These are phyloP conservation scores for Poecilobothrus nobilitatus DNA, from an alignment of 2,888 invertebrate genomes.

Conservation along the genomic window DNA sequence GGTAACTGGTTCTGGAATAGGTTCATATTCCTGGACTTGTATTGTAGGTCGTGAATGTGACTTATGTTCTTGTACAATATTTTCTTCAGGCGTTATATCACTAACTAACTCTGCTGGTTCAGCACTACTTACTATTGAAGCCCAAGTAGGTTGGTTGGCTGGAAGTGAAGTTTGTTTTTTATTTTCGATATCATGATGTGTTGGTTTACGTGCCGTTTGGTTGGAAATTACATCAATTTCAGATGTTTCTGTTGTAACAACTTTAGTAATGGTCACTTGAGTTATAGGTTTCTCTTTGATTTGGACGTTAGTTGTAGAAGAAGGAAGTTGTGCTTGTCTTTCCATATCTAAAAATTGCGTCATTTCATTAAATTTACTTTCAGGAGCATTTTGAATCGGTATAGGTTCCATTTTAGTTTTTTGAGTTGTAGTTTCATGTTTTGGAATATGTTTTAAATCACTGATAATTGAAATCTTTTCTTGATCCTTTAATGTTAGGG, in stretches of 20 bases:
- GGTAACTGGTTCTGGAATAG: background rate
- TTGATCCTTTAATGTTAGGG: background rate
- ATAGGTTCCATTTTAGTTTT: too few species aligned
- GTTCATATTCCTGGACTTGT: background rate
- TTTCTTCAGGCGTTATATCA: background rate
- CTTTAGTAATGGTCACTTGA: background rate
- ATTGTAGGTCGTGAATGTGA: background rate
- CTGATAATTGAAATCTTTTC: background rate
- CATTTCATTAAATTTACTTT: too few species aligned
- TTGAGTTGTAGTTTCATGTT: too few species aligned
- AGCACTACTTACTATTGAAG: background rate
- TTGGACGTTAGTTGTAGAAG: too few species aligned
- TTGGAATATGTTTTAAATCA: background rate
- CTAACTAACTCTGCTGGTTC: background rate
- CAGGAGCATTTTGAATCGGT: too few species aligned
- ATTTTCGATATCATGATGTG: background rate
- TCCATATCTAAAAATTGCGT: too few species aligned
- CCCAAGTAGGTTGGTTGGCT: background rate
- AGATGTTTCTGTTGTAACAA: background rate
- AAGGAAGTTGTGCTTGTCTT: too few species aligned
- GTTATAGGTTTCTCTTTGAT: background rate
- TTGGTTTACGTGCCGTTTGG: background rate
- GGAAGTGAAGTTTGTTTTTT: background rate
- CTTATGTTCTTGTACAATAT: background rate
- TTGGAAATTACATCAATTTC: background rate